A percentile compares a stretch with the other conserved stretches of the same genome.
Evolutionary conservation across 2,888 invertebrate genomes (phyloP).

Genomic region (Dysmachus trigonus): DNA sequence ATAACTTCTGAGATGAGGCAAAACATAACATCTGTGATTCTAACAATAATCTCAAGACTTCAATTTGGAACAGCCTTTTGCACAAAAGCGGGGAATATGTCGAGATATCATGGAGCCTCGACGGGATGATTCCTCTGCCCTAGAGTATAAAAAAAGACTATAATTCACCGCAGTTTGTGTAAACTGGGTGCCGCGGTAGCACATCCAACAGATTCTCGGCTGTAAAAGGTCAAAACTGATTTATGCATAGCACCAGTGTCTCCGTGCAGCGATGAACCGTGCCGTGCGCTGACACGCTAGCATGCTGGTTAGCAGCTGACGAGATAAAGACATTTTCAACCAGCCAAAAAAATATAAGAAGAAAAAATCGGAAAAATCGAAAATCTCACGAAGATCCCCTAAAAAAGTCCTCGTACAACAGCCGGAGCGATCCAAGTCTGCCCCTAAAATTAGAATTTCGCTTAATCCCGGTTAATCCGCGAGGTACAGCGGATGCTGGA

Average conservation of each 20-base stretch:
- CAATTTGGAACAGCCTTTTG: not conserved
- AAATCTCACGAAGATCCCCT: constrained; percentile 13
- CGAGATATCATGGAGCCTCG: no score
- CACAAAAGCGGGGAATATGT: not conserved
- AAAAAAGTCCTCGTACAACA: not conserved
- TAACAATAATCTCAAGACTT: no score
- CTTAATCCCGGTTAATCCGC: constrained; percentile 47
- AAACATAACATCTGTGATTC: no score
- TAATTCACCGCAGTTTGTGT: not conserved
- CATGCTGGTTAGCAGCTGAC: not conserved
- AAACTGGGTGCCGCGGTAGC: not conserved
- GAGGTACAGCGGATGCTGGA: constrained; percentile 26
- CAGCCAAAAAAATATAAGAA: not conserved
- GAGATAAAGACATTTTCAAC: not conserved
- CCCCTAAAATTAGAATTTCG: constrained; percentile 45
- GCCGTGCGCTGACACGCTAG: not conserved
- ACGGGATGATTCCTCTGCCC: not conserved
- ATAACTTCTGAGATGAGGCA: no score
- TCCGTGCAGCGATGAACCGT: not conserved
- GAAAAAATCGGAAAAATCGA: constrained; percentile 9
- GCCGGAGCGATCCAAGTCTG: not conserved
- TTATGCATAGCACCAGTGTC: not conserved
- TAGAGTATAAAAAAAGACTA: not conserved
- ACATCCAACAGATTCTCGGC: not conserved
- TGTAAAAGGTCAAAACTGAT: not conserved